Percentiles rank a stretch among this genome's conserved stretches.
phyloP scores from a whole-genome alignment of 2,888 invertebrate genomes.

The Agrenia bidenticulata region DNA sequence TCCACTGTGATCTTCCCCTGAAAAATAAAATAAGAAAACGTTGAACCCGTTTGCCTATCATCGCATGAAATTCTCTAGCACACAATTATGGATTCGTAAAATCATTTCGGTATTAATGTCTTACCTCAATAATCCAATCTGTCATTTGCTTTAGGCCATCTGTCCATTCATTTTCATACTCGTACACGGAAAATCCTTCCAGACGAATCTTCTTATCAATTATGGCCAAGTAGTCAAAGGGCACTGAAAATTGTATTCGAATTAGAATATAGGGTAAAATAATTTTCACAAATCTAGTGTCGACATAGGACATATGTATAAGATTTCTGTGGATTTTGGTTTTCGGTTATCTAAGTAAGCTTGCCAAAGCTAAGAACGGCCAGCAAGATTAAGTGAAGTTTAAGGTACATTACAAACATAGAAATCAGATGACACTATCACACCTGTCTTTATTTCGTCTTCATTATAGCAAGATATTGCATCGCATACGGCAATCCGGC shows the following conservation, averaged over 20 bases:
- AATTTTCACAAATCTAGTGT: too few relatives aligned
- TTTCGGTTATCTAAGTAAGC: too few relatives aligned
- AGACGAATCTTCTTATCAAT: conserved; percentile 12
- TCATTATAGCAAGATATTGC: conserved; percentile 7
- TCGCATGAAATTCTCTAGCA: too few relatives aligned
- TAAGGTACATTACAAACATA: too few relatives aligned
- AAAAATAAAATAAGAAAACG: neutral
- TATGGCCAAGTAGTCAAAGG: conserved; percentile 13
- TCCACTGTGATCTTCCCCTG: conserved; percentile 17
- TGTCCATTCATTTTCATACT: neutral
- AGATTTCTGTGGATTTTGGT: too few relatives aligned
- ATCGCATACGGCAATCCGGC: conserved; percentile 14
- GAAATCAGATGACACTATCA: too few relatives aligned
- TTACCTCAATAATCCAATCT: conserved; percentile 8
- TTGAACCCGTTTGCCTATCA: too few relatives aligned
- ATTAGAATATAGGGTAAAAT: too few relatives aligned
- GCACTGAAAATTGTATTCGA: neutral
- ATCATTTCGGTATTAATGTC: neutral
- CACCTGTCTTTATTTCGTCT: conserved; percentile 1
- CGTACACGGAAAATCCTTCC: conserved; percentile 4
- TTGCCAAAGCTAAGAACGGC: too few relatives aligned
- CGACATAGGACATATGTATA: too few relatives aligned
- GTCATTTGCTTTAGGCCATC: neutral
- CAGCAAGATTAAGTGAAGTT: too few relatives aligned
- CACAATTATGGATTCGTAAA: too few relatives aligned